phyloP scores from a whole-genome alignment of 2,113 vertebrate species.

The Sterrhoptilus dennistouni region DNA sequence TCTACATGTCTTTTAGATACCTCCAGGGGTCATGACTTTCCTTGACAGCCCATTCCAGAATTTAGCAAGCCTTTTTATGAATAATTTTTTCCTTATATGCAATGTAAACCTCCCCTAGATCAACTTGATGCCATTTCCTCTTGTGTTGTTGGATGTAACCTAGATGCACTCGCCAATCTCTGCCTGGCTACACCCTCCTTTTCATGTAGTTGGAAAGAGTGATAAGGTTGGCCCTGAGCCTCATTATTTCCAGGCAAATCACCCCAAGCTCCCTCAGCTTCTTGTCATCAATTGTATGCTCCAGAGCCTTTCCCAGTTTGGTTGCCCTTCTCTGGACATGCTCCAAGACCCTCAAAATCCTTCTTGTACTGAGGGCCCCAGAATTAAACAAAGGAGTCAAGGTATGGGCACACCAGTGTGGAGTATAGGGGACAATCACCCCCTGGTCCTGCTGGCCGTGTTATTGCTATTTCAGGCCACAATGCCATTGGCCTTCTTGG shows the following conservation, averaged over 20 bases:
- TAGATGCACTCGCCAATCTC: no score
- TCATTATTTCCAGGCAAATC: neutral
- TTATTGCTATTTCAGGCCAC: neutral
- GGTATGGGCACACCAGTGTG: neutral
- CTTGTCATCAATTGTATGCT: neutral
- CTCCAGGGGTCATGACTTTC: neutral
- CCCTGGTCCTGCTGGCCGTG: no score
- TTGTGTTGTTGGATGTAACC: neutral
- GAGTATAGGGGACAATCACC: neutral
- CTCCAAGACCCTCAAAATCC: fast-evolving
- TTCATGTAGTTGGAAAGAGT: neutral
- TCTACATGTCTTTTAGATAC: neutral
- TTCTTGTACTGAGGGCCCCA: neutral
- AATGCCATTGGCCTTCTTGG: neutral
- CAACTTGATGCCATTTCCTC: neutral
- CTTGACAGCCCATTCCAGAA: neutral
- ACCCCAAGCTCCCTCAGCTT: neutral
- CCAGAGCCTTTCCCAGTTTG: neutral
- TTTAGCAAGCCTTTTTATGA: neutral
- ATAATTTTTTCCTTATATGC: neutral
- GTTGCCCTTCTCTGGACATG: neutral
- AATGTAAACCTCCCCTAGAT: neutral
- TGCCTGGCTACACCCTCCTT: neutral
- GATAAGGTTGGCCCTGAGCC: neutral
- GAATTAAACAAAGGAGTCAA: neutral